phyloP scores from a whole-genome alignment of 1,140 invertebrate species.

The Coelopa frigida region DNA sequence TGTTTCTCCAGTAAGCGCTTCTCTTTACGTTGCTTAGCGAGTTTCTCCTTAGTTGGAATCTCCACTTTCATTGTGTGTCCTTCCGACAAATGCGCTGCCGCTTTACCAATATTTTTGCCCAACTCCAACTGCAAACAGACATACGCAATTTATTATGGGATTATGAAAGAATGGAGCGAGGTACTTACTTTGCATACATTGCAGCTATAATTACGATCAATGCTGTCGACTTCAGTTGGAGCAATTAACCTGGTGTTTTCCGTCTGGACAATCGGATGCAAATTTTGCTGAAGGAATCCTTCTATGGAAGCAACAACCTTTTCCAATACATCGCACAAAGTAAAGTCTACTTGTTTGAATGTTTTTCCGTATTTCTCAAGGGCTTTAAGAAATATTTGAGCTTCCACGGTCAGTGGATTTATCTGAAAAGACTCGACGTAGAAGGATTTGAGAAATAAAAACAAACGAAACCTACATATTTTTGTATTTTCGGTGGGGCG shows the following conservation, averaged over 20 bases:
- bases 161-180: too few species aligned
- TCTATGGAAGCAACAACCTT: slow-evolving; percentile 30
- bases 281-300: slow-evolving; percentile 26
- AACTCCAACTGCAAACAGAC: too few species aligned
- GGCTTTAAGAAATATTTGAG: slow-evolving; percentile 27
- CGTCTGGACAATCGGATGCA: slow-evolving; percentile 19
- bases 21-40: neutral
- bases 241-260: slow-evolving; percentile 16
- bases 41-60: neutral
- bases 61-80: slow-evolving; percentile 1
- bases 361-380: slow-evolving; percentile 12
- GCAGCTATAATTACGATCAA: slow-evolving; percentile 29
- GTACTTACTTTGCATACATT: slow-evolving; percentile 18
- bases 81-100: slow-evolving; percentile 26
- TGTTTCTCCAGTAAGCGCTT: too few species aligned
- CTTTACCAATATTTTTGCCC: slow-evolving; percentile 25
- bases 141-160: too few species aligned
- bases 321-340: slow-evolving; percentile 21
- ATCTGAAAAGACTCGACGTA: too few species aligned
- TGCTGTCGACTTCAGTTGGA: slow-evolving; percentile 20
- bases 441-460: too few species aligned
- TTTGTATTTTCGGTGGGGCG: too few species aligned
- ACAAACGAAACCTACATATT: too few species aligned
- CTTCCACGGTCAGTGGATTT: slow-evolving; percentile 35
- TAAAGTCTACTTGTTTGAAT: slow-evolving; percentile 23